Percentiles rank a stretch among this genome's conserved stretches.
phyloP scores from a whole-genome alignment of 1,140 invertebrate genomes.

The Camponotus pennsylvanicus region DNA sequence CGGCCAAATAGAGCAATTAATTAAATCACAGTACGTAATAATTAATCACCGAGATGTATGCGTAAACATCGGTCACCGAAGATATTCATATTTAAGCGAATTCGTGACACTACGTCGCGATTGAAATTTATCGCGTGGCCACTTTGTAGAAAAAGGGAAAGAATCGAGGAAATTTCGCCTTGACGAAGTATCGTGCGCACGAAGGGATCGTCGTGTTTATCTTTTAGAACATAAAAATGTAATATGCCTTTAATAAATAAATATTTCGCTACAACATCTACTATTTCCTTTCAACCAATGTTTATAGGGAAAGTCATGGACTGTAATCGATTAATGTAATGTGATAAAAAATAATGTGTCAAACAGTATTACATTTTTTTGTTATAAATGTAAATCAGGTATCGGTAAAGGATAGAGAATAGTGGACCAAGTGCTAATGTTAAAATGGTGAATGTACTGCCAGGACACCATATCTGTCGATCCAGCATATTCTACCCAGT shows the following conservation, averaged over 20 bases:
- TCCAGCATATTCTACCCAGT: constrained; percentile 72
- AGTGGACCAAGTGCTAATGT: constrained; percentile 71
- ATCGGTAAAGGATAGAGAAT: constrained; percentile 71
- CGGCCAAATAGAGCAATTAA: constrained; percentile 71
- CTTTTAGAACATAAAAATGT: constrained; percentile 72
- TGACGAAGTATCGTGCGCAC: constrained; percentile 59
- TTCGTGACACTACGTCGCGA: constrained; percentile 20
- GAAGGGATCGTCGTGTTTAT: constrained; percentile 73
- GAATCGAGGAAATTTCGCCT: constrained; percentile 44
- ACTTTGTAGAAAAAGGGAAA: constrained; percentile 37
- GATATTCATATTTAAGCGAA: constrained; percentile 41
- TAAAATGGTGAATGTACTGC: constrained; percentile 73
- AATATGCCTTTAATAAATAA: constrained; percentile 77
- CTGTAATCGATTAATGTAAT: neutral
- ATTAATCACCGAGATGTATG: constrained; percentile 50
- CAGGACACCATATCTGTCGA: constrained; percentile 55
- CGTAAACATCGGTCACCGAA: constrained; percentile 55
- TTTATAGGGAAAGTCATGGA: neutral
- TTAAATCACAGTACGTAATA: constrained; percentile 60
- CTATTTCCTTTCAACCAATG: neutral
- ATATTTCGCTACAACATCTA: constrained; percentile 72
- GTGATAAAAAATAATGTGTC: neutral
- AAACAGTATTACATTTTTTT: neutral
- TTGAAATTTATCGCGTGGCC: constrained; percentile 61
- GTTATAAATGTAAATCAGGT: constrained; percentile 62